A percentile compares a stretch with the other conserved stretches of the same genome.
Conservation (phyloP, 2,888 invertebrate species). For the Perdita meconis region DNA sequence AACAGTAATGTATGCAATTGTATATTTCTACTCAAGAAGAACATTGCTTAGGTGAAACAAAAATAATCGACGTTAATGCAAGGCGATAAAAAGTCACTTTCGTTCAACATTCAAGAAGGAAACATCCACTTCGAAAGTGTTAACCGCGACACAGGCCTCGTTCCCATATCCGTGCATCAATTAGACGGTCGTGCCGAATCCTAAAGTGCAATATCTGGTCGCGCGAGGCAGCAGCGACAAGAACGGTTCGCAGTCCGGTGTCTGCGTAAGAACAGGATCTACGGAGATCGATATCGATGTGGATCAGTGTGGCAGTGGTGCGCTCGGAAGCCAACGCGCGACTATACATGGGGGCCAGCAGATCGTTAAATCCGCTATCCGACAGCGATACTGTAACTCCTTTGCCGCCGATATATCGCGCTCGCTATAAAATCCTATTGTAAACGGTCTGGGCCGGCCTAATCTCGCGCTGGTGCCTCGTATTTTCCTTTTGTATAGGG, state of each 20-base stretch:
- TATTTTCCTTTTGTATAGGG: slow-evolving; percentile 34
- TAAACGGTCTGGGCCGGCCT: slow-evolving; percentile 35
- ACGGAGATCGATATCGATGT: slow-evolving; percentile 76
- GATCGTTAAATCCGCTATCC: slow-evolving; percentile 66
- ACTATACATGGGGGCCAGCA: slow-evolving; percentile 40
- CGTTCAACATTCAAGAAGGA: neutral
- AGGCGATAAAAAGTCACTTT: no score
- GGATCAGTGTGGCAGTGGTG: slow-evolving; percentile 76
- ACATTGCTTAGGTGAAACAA: no score
- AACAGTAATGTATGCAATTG: no score
- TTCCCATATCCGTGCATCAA: slow-evolving; percentile 9
- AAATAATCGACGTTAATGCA: no score
- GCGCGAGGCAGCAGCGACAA: slow-evolving; percentile 2
- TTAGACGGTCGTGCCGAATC: slow-evolving; percentile 11
- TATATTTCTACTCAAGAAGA: no score
- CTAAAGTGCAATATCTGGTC: slow-evolving; percentile 22
- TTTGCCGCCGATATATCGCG: slow-evolving; percentile 60
- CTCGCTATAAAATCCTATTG: slow-evolving; percentile 52
- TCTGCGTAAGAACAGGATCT: slow-evolving; percentile 70
- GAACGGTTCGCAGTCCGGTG: slow-evolving; percentile 20
- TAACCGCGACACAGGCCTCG: slow-evolving; percentile 4
- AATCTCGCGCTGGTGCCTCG: slow-evolving; percentile 39
- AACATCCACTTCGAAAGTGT: neutral
- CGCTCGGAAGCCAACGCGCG: slow-evolving; percentile 55
- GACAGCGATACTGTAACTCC: slow-evolving; percentile 43